Evolutionary conservation across 1,140 invertebrate genomes (phyloP).

Genomic region (Neodiprion virginianus): DNA sequence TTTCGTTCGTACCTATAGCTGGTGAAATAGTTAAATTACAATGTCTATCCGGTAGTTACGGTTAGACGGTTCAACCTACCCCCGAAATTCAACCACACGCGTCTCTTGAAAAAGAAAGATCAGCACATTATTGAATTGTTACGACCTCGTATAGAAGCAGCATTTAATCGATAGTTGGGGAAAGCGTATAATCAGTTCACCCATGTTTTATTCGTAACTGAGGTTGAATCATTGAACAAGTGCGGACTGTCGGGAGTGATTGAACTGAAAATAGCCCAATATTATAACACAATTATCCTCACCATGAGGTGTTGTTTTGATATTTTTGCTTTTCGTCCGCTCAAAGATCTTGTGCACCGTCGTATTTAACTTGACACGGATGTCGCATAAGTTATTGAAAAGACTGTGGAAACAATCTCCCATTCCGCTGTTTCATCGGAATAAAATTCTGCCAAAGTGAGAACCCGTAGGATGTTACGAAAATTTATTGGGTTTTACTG

Average conservation of each 20-base stretch:
- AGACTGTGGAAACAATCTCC: constrained; percentile 10
- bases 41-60: not conserved
- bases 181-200: no score
- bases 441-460: constrained; percentile 12
- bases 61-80: constrained; percentile 1
- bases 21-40: constrained; percentile 2
- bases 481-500: constrained; percentile 17
- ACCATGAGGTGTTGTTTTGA: no score
- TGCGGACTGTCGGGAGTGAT: no score
- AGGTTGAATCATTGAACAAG: not conserved
- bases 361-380: not conserved
- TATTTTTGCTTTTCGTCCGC: no score
- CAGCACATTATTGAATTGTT: not conserved
- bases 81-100: not conserved
- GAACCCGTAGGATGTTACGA: constrained; percentile 9
- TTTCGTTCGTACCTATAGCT: not conserved
- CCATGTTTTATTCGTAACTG: not conserved
- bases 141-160: not conserved
- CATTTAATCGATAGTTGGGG: not conserved
- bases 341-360: no score
- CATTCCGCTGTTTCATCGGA: constrained; percentile 8
- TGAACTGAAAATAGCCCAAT: no score
- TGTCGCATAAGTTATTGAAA: not conserved
- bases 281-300: no score
- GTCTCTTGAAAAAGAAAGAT: not conserved